phyloP scores from a whole-genome alignment of 2,888 invertebrate species.

The Crocallis elinguaria region DNA sequence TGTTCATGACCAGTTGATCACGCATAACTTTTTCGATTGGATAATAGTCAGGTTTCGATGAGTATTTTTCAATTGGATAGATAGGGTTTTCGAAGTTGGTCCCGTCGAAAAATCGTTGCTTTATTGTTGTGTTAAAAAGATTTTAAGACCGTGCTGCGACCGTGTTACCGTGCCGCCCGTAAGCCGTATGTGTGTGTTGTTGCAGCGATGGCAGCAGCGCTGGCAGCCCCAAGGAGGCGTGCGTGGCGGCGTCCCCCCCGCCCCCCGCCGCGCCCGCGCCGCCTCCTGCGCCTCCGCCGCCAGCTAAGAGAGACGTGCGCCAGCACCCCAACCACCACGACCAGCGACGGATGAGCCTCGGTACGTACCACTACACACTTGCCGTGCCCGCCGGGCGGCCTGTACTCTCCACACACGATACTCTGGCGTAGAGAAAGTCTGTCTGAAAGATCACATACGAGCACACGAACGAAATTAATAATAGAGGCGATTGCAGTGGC shows the following conservation, averaged over 20 bases:
- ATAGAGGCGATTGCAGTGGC: too few species aligned
- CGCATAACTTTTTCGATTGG: too few species aligned
- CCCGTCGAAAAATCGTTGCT: too few species aligned
- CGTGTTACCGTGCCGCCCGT: background rate
- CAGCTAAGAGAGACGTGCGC: conserved; percentile 57
- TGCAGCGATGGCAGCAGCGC: conserved; percentile 79
- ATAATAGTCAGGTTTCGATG: too few species aligned
- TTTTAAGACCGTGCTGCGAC: background rate
- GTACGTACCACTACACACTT: conserved; percentile 40
- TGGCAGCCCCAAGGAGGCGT: conserved; percentile 78
- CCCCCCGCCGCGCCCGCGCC: conserved; percentile 44
- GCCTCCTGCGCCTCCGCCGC: conserved; percentile 30
- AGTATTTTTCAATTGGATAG: too few species aligned
- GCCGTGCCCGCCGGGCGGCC: background rate
- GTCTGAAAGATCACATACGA: too few species aligned
- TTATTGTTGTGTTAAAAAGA: too few species aligned
- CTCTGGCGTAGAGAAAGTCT: too few species aligned
- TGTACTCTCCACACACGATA: too few species aligned
- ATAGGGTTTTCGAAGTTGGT: too few species aligned
- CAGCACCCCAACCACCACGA: conserved; percentile 46
- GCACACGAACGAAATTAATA: too few species aligned
- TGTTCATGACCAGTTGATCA: too few species aligned
- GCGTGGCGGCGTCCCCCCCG: conserved; percentile 73
- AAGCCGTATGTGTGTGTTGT: conserved; percentile 29
- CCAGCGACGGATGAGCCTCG: conserved; percentile 58